These are phyloP conservation scores for Caradrina clavipalpis DNA, from an alignment of 2,888 invertebrate species.

Conservation along the genomic window DNA sequence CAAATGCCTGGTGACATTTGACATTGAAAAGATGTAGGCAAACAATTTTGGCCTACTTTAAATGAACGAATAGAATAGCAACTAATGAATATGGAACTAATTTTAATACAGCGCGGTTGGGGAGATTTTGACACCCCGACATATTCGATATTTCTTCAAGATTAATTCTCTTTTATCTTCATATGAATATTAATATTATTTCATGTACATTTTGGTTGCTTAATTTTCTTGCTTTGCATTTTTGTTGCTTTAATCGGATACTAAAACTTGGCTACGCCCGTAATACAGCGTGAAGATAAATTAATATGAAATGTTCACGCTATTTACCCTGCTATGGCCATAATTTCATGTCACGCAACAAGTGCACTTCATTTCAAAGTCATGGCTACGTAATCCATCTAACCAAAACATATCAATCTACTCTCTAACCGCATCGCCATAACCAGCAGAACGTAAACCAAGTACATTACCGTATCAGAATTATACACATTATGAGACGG, in stretches of 20 bases:
- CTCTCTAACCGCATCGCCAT: constrained; percentile 47
- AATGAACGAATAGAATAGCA: constrained; percentile 5
- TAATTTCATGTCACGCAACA: not conserved
- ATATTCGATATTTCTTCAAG: no score
- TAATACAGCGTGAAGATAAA: constrained; percentile 14
- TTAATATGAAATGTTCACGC: constrained; percentile 15
- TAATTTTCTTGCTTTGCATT: no score
- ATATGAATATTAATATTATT: no score
- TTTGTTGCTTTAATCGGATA: no score
- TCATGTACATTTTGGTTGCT: no score
- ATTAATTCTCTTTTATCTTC: no score
- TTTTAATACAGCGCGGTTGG: no score
- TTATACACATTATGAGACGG: constrained; percentile 40
- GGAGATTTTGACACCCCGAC: no score
- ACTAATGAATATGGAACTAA: not conserved
- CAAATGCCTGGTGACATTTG: constrained; percentile 32
- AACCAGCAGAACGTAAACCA: constrained; percentile 23
- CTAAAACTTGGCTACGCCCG: no score
- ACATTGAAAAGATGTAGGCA: constrained; percentile 43
- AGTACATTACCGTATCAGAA: constrained; percentile 41
- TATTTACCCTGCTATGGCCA: not conserved
- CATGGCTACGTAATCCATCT: constrained; percentile 12
- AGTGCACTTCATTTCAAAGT: constrained; percentile 5
- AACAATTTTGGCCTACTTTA: constrained; percentile 24
- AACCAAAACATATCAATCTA: constrained; percentile 32